Conservation (phyloP, 1,140 invertebrate genomes). For the Drosophila ananassae region DNA sequence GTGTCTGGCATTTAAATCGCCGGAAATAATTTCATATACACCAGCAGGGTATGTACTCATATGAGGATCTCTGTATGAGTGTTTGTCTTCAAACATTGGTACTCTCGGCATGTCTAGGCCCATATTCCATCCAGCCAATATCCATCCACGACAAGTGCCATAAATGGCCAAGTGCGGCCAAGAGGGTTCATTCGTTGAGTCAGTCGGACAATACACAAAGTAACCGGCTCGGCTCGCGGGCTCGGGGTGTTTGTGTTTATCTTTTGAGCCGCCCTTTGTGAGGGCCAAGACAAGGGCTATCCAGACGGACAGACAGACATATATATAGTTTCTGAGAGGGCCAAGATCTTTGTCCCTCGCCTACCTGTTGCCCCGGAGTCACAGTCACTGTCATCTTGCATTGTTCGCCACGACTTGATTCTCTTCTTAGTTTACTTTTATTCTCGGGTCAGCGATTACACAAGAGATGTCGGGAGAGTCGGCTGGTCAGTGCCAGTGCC, state of each 20-base stretch:
- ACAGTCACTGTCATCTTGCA: constrained; percentile 58
- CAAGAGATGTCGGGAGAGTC: constrained; percentile 24
- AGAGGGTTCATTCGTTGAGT: constrained; percentile 30
- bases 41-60: constrained; percentile 26
- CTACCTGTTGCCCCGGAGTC: constrained; percentile 52
- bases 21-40: constrained; percentile 78
- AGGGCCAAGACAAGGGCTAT: constrained; percentile 24
- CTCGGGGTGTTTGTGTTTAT: constrained; percentile 52
- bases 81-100: constrained; percentile 52
- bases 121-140: constrained; percentile 25
- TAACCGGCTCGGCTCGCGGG: constrained; percentile 1
- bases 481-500: constrained; percentile 24
- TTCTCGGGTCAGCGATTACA: constrained; percentile 40
- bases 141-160: constrained; percentile 72
- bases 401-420: constrained; percentile 30
- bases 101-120: constrained; percentile 25
- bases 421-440: constrained; percentile 9
- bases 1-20: constrained; percentile 81
- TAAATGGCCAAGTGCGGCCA: constrained; percentile 67
- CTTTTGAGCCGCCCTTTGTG: constrained; percentile 43
- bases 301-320: constrained; percentile 2
- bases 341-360: constrained; percentile 31
- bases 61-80: not conserved
- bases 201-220: constrained; percentile 31
- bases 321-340: constrained; percentile 11